Conservation (phyloP, 2,888 invertebrate species). For the Omphaloscelis lunosa region DNA sequence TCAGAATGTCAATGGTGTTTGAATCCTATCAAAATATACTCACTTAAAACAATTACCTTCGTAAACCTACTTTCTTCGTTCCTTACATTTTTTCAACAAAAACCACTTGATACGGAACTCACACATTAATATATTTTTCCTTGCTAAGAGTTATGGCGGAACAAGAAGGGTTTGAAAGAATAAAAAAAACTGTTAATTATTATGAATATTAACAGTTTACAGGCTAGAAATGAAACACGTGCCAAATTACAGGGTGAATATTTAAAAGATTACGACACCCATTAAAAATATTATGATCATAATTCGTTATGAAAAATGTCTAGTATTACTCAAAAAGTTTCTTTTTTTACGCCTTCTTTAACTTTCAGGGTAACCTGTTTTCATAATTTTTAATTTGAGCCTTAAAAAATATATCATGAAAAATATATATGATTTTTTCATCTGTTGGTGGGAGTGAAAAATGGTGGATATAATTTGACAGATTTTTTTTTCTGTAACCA, state of each 20-base stretch:
- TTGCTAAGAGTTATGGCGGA: background rate
- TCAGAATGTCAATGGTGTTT: too few relatives aligned
- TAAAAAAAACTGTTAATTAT: constrained; percentile 17
- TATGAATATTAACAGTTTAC: constrained; percentile 23
- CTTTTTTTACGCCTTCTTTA: too few relatives aligned
- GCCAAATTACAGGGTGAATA: background rate
- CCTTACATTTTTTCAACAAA: background rate
- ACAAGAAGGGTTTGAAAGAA: constrained; percentile 21
- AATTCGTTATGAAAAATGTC: background rate
- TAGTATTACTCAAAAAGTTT: too few relatives aligned
- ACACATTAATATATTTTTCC: background rate
- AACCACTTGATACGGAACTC: constrained; percentile 16
- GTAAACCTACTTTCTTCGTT: background rate
- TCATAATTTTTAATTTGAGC: too few relatives aligned
- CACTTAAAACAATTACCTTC: too few relatives aligned
- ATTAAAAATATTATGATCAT: background rate
- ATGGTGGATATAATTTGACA: too few relatives aligned
- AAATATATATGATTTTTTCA: too few relatives aligned
- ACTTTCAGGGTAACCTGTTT: background rate
- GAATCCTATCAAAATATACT: too few relatives aligned
- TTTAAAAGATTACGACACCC: constrained; percentile 3
- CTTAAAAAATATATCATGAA: too few relatives aligned
- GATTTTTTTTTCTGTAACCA: too few relatives aligned
- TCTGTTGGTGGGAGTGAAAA: too few relatives aligned
- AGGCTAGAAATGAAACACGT: constrained; percentile 40